These are phyloP conservation scores for Folsomia candida DNA, from an alignment of 2,888 invertebrate species.

Conservation along the genomic window DNA sequence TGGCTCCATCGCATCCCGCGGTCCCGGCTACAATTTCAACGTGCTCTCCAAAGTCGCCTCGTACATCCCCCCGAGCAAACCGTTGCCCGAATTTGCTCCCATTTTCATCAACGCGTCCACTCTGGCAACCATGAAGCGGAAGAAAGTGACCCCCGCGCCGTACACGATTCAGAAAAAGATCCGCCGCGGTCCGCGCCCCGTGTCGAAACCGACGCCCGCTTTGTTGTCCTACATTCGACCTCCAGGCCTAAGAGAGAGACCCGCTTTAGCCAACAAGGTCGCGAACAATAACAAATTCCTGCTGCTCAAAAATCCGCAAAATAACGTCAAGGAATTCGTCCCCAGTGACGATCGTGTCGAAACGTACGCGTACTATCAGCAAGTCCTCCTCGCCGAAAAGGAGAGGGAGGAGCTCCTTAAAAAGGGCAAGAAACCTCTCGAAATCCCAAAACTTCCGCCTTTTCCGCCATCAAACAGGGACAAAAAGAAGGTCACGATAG, in stretches of 20 bases:
- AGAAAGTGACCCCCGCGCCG: constrained; percentile 24
- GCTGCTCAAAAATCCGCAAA: constrained; percentile 10
- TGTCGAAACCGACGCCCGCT: constrained; percentile 27
- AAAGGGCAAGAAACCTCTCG: no score
- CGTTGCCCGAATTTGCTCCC: constrained; percentile 29
- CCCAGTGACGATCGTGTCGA: constrained; percentile 24
- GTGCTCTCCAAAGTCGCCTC: constrained; percentile 39
- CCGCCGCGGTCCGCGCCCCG: constrained; percentile 37
- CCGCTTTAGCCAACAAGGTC: constrained; percentile 28
- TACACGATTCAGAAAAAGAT: constrained; percentile 38
- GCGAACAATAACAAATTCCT: constrained; percentile 38
- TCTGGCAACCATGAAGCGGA: constrained; percentile 23
- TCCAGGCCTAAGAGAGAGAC: constrained; percentile 39
- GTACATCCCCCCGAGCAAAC: constrained; percentile 27
- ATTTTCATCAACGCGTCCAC: constrained; percentile 27
- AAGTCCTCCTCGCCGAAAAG: neutral
- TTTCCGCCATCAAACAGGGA: neutral
- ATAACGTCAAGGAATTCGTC: constrained; percentile 26
- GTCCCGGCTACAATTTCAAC: constrained; percentile 32
- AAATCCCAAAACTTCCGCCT: neutral
- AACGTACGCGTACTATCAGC: neutral
- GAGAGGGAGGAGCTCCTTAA: neutral
- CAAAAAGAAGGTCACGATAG: no score
- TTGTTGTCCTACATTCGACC: constrained; percentile 26
- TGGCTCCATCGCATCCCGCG: constrained; percentile 27